Base-by-base conservation (phyloP, 2,888 invertebrate genomes). In the Aspidiotus destructor region DNA sequence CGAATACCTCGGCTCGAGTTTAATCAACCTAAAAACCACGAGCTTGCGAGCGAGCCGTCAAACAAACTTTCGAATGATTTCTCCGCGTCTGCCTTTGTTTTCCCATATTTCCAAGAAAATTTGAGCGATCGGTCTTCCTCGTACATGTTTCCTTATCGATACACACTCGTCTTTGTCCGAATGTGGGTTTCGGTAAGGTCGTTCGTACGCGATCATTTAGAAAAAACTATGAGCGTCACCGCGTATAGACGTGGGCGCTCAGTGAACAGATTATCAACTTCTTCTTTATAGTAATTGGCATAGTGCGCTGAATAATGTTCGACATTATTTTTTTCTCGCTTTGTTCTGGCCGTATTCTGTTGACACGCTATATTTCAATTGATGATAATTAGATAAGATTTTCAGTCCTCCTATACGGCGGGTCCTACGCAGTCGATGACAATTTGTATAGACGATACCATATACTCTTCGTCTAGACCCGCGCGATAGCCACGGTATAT, bases 321-420 rank as follows among this genome's bases (percentile, higher is more conserved):
- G 41, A 41, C 63, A 54, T 52, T 63, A 13, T 48, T 48, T 48
- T 48, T 48, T 48, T 48, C 11, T n/a, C 48, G 10, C 10, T n/a
- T 48, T 48, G 10, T 48, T 48, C n/a, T n/a, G 10, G 10, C 48
- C n/a, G 11, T 48, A n/a, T 48, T 48, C 48, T n/a, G 52, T 63
- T 63, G 63, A 63, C 63, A 63, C 63, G 63, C 63, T 63, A 63
- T 63, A 63, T 63, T 63, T 63, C 63, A 63, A 63, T 63, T 63
- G 63, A 63, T 63, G 41, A 63, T 63, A 63, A 63, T 63, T 63
- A 63, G 54, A 54, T 54, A 54, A 41, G 10, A n/a, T 48, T 13
- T 48, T 48, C 28, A 28, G 28, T 28, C 28, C 28, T 28, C 28
- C 28, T 28, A 28, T 28, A 28, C 28, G 28, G n/a, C n/a, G n/a